A percentile compares a stretch with the other conserved stretches of the same genome.
These are phyloP conservation scores for Danio kyathit DNA, from an alignment of 2,797 vertebrate genomes.

Conservation along the genomic window DNA sequence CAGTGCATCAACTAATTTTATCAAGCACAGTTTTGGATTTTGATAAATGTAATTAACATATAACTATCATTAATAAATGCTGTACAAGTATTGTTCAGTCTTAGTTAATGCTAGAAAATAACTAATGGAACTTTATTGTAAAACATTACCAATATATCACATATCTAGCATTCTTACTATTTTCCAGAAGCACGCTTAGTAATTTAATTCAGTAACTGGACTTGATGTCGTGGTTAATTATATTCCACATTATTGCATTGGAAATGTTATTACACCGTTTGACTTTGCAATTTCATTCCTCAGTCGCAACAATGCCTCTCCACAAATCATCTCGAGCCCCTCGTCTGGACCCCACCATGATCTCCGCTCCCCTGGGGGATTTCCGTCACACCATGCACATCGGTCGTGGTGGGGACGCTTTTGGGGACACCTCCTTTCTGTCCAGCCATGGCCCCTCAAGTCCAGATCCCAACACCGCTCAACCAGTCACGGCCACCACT, in stretches of 20 bases:
- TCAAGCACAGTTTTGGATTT: too few species aligned
- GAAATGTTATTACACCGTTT: not conserved
- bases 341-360: conserved; percentile 87
- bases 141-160: too few species aligned
- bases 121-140: too few species aligned
- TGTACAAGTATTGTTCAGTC: too few species aligned
- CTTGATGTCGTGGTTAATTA: not conserved
- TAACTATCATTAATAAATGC: too few species aligned
- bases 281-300: not conserved
- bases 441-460: conserved; percentile 80
- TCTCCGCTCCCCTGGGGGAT: conserved; percentile 87
- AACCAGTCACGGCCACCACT: conserved; percentile 50
- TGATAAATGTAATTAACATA: too few species aligned
- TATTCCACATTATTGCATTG: not conserved
- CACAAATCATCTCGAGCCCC: conserved; percentile 86
- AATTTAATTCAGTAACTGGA: too few species aligned
- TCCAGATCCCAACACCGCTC: conserved; percentile 58
- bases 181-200: too few species aligned
- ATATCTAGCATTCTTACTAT: too few species aligned
- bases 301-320: conserved; percentile 84
- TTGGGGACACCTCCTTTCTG: conserved; percentile 94
- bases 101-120: too few species aligned
- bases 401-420: conserved; percentile 90
- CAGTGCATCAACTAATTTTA: too few species aligned
- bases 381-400: conserved; percentile 96